A percentile compares a stretch with the other conserved stretches of the same genome.
Evolutionary conservation across 2,113 vertebrate genomes (phyloP).

Genomic region (Melanerpes aurifrons): DNA sequence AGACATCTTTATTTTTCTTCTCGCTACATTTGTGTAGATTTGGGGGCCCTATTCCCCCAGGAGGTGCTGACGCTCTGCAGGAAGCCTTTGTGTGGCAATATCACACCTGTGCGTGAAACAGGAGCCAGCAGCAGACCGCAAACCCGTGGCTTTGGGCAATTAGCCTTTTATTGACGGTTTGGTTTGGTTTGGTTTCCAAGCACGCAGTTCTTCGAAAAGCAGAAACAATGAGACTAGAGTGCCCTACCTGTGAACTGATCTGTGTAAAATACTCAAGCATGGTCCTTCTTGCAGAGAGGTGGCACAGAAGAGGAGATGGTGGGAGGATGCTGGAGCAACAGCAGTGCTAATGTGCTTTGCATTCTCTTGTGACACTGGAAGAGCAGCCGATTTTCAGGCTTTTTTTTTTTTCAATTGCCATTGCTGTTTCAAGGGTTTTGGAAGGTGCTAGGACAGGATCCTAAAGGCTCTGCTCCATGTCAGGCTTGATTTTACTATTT

Average conservation of each 20-base stretch:
- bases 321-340: background rate
- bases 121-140: background rate
- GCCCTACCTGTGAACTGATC: conserved; percentile 45
- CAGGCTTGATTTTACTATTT: background rate
- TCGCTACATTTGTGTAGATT: background rate
- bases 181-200: background rate
- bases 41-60: background rate
- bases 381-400: background rate
- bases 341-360: background rate
- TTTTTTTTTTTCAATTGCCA: background rate
- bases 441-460: background rate
- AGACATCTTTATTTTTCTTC: conserved; percentile 64
- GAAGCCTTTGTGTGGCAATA: conserved; percentile 17
- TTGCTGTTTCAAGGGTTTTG: conserved; percentile 5
- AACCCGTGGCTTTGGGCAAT: background rate
- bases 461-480: background rate
- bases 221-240: background rate
- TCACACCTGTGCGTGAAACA: conserved; percentile 29
- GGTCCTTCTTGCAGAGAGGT: background rate
- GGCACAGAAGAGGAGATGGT: background rate
- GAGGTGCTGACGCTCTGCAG: conserved; percentile 8
- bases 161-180: background rate
- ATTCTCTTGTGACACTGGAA: background rate
- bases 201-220: background rate
- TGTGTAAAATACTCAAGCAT: conserved; percentile 18